Conservation (phyloP, 2,888 invertebrate species). For the Isotomurus palustris region DNA sequence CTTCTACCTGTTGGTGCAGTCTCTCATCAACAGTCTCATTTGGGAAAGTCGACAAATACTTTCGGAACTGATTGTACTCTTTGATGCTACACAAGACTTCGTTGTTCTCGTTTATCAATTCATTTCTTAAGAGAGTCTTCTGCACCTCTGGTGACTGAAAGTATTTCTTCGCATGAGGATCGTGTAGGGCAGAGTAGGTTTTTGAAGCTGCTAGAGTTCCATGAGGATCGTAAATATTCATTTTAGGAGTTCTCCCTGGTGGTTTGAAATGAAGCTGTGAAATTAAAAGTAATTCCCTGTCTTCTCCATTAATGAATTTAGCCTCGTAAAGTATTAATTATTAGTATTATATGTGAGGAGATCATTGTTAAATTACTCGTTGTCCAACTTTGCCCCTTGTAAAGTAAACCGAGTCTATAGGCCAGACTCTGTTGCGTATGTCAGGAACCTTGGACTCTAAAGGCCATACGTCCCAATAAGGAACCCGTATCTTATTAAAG, state of each 20-base stretch:
- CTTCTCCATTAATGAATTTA: too few relatives aligned
- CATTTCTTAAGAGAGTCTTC: conserved; percentile 9
- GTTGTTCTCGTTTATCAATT: conserved; percentile 12
- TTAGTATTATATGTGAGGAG: too few relatives aligned
- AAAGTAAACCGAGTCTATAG: conserved; percentile 13
- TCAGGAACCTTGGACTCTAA: conserved; percentile 23
- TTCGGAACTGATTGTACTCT: conserved; percentile 20
- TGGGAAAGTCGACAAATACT: conserved; percentile 14
- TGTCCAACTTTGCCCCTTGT: conserved; percentile 17
- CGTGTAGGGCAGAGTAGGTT: conserved; percentile 24
- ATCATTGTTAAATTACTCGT: conserved; percentile 12
- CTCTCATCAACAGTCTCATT: conserved; percentile 12
- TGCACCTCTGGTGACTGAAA: conserved; percentile 4
- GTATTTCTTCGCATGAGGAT: conserved; percentile 18
- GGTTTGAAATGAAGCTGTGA: too few relatives aligned
- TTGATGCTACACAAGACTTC: conserved; percentile 20
- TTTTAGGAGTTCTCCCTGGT: too few relatives aligned
- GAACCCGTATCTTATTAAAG: background rate
- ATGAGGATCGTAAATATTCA: too few relatives aligned
- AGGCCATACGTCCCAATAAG: conserved; percentile 11
- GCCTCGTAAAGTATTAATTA: too few relatives aligned
- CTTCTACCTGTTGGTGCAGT: conserved; percentile 1
- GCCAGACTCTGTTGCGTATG: conserved; percentile 3
- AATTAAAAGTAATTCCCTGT: too few relatives aligned
- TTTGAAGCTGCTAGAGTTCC: too few relatives aligned